Base-by-base conservation (phyloP, 1,140 invertebrate species). In the Drosophila lacteicornis region DNA sequence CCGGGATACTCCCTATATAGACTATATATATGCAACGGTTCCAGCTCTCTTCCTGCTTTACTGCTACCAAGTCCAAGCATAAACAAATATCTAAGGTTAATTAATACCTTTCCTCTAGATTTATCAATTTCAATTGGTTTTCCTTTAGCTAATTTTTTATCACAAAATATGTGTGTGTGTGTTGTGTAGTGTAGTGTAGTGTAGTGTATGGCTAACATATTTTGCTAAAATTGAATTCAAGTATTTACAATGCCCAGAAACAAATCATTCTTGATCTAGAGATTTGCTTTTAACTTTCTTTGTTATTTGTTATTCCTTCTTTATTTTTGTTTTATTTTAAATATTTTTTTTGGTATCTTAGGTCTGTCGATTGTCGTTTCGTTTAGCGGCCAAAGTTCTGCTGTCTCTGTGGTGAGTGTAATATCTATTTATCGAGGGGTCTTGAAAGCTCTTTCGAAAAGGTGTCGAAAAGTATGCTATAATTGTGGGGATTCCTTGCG, bases 51-150 rank as follows among this genome's bases (percentile, higher is more conserved):
- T 33, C 42, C 49, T 19, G 38, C 13, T 40, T 12, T 59, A 9
- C 43, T 59, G 13, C 43, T 33, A 78, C 55, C 55, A 84, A 61
- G 62, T 77, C 68, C 75, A 84, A 84, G 81, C 80, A 56, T 61
- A 80, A 83, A 83, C 53, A 76, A 83, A 62, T 69, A 66, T 66
- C 45, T 75, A 75, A 61, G 40, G 50, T 56, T 40, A 5, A 25
- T 56, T 65, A 43, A 51, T 53, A 56, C 22, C 53, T 47, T 65
- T 25, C 38, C 19, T 33, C 51, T 45, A 46, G 22, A 46, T 25
- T 33, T 67, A 66, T 67, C 22, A 62, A 38, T 38, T 55, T 55
- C 51, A 45, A 56, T 75, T 65, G 43, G 12, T 47, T 53, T 45
- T 17, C 15, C 5, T 57, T 73, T 76, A 75, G 59, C 61, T 55